These are phyloP conservation scores for Stigmatopora nigra DNA, from an alignment of 2,113 vertebrate genomes.

Conservation along the genomic window DNA sequence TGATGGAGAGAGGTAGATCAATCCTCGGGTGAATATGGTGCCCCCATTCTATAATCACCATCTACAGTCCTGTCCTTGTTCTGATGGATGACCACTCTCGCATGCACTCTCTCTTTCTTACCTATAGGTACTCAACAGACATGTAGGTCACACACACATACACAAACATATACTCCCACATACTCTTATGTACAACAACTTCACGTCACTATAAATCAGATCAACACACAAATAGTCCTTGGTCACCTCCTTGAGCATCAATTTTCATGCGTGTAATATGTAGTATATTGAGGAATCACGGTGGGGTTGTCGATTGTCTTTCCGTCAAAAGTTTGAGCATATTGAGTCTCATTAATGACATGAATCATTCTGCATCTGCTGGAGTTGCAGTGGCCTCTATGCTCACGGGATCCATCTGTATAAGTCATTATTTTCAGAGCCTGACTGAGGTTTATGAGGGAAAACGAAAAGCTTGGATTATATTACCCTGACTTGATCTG, in stretches of 20 bases:
- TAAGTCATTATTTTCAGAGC: constrained; percentile 12
- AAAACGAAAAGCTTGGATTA: neutral
- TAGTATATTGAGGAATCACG: constrained; percentile 22
- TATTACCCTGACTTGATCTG: constrained; percentile 1
- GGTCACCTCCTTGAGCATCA: constrained; percentile 18
- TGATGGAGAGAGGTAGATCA: constrained; percentile 44
- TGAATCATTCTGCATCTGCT: constrained; percentile 13
- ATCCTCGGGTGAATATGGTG: constrained; percentile 39
- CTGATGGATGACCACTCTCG: constrained; percentile 52
- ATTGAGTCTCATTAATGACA: neutral
- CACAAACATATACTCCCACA: neutral
- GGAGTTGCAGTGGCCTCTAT: constrained; percentile 16
- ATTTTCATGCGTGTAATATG: constrained; percentile 45
- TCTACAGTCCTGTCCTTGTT: constrained; percentile 38
- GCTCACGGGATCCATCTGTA: constrained; percentile 7
- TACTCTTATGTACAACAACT: neutral
- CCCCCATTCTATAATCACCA: constrained; percentile 40
- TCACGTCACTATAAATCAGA: constrained; percentile 24
- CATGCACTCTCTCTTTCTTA: constrained; percentile 26
- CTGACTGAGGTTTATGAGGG: neutral
- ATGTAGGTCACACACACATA: constrained; percentile 1
- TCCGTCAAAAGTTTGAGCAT: constrained; percentile 4
- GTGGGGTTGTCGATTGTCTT: constrained; percentile 28
- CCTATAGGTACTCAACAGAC: constrained; percentile 7
- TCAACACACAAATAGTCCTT: neutral